Conservation (phyloP, 2,888 invertebrate genomes). For the Sinodicranocentrus sp. region DNA sequence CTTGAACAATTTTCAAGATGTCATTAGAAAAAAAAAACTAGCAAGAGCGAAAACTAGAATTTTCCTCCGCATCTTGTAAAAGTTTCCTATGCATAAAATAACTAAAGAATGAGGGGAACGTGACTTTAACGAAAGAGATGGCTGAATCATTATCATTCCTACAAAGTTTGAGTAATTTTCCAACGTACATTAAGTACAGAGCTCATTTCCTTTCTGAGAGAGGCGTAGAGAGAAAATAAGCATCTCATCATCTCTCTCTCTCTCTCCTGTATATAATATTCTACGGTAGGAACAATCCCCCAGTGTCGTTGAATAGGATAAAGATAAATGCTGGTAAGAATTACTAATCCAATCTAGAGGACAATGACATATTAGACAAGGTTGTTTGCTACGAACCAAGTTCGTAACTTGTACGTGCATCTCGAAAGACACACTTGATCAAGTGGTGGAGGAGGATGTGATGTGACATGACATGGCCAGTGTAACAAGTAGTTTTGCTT, state of each 20-base stretch:
- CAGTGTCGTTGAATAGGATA: background rate
- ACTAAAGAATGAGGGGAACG: too few species aligned
- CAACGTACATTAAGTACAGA: background rate
- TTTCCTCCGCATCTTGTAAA: too few species aligned
- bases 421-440: slow-evolving; percentile 55
- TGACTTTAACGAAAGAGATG: background rate
- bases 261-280: too few species aligned
- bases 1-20: too few species aligned
- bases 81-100: too few species aligned
- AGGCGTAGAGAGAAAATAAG: too few species aligned
- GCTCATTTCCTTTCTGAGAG: slow-evolving; percentile 1
- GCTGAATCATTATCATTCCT: background rate
- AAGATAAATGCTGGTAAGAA: slow-evolving; percentile 15
- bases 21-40: too few species aligned
- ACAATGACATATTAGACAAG: slow-evolving; percentile 54
- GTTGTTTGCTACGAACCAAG: background rate
- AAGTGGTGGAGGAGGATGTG: slow-evolving; percentile 7
- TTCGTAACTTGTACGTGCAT: slow-evolving; percentile 44
- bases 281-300: too few species aligned
- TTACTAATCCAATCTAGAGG: slow-evolving; percentile 38
- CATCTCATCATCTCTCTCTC: background rate
- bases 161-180: background rate
- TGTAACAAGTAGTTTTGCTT: slow-evolving; percentile 23
- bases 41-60: too few species aligned
- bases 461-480: slow-evolving; percentile 16